These are phyloP conservation scores for Turdus rufiventris DNA, from an alignment of 2,113 vertebrate genomes.

Conservation along the genomic window DNA sequence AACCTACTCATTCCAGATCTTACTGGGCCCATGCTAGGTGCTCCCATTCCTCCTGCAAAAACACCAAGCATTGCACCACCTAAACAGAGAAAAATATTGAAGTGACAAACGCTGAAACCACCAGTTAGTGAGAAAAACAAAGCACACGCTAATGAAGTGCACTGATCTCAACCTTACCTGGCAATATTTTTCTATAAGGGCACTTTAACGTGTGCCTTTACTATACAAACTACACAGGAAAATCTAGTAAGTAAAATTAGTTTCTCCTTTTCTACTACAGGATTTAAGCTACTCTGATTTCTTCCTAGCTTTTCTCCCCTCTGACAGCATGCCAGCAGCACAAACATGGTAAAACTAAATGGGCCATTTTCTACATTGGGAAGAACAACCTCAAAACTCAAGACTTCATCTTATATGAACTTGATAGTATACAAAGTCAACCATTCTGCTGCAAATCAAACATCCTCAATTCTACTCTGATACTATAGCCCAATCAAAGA, in stretches of 20 bases:
- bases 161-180: neutral
- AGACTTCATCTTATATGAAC: neutral
- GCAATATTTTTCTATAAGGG: neutral
- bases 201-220: neutral
- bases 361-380: neutral
- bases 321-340: neutral
- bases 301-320: neutral
- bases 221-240: neutral
- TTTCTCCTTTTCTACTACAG: neutral
- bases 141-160: neutral
- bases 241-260: neutral
- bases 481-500: neutral
- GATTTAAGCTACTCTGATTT: neutral
- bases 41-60: slow-evolving; percentile 91
- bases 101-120: slow-evolving; percentile 63
- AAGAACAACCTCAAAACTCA: neutral
- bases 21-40: slow-evolving; percentile 88
- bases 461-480: neutral
- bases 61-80: slow-evolving; percentile 88
- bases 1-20: slow-evolving; percentile 91
- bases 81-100: slow-evolving; percentile 65
- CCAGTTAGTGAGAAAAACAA: neutral
- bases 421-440: neutral
- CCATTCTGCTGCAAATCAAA: neutral
- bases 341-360: neutral